These are phyloP conservation scores for Hydractinia symbiolongicarpus DNA, from an alignment of 30 jellyfish, hydroid and myxozoan species.

Conservation along the genomic window DNA sequence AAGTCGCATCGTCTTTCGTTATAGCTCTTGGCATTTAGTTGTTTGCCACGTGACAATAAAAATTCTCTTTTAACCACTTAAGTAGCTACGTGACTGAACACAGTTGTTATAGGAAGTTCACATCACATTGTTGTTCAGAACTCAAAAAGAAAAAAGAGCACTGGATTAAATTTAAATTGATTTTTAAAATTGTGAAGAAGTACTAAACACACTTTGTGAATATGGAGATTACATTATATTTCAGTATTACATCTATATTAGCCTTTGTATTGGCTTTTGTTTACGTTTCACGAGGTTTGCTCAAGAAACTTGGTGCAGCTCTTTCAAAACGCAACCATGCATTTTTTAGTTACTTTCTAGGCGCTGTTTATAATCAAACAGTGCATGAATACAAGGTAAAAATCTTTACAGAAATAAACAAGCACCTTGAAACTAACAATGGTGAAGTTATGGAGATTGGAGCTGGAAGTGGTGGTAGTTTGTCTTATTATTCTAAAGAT, in stretches of 20 bases:
- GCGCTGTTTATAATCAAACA: slow-evolving; percentile 6
- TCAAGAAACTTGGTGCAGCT: neutral
- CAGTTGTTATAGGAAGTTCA: no score
- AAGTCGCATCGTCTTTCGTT: no score
- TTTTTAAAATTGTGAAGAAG: no score
- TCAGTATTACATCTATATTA: neutral
- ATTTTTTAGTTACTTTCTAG: neutral
- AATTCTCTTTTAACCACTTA: no score
- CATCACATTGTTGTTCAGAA: no score
- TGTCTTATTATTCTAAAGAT: slow-evolving; percentile 11
- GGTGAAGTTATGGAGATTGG: slow-evolving; percentile 29
- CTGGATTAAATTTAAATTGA: no score
- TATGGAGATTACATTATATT: neutral
- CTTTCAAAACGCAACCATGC: neutral
- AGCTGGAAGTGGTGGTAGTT: slow-evolving; percentile 39
- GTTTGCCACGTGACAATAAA: no score
- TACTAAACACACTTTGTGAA: no score
- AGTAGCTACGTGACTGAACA: no score
- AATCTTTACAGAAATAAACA: slow-evolving; percentile 10
- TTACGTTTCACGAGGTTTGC: neutral
- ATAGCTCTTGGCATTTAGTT: no score
- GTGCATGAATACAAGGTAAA: slow-evolving; percentile 9
- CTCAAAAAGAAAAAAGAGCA: no score
- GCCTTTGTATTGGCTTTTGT: neutral
- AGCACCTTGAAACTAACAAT: neutral